Evolutionary conservation across 2,113 vertebrate genomes (phyloP).

Genomic region (Alligator mississippiensis): DNA sequence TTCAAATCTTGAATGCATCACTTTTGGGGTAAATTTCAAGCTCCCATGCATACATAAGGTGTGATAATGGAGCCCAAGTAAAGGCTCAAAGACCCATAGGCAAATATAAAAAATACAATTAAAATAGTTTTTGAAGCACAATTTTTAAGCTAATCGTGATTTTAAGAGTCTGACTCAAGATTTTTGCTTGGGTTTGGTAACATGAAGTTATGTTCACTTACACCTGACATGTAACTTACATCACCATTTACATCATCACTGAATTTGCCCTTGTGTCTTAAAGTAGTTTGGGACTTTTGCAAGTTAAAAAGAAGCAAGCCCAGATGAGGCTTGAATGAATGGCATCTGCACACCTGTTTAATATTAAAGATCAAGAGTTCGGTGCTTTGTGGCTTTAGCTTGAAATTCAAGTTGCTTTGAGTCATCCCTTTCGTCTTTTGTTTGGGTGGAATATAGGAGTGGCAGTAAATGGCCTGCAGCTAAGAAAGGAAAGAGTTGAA

Average conservation of each 20-base stretch:
- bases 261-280: not conserved
- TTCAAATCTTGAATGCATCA: not conserved
- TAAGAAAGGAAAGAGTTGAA: conserved; percentile 54
- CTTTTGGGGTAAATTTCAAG: not conserved
- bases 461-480: conserved; percentile 52
- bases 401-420: conserved; percentile 68
- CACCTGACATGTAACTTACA: not conserved
- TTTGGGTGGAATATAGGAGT: conserved; percentile 64
- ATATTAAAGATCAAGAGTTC: conserved; percentile 71
- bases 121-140: not conserved
- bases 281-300: conserved; percentile 28
- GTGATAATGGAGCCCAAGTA: not conserved
- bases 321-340: conserved; percentile 63
- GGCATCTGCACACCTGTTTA: conserved; percentile 64
- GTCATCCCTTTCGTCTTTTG: conserved; percentile 62
- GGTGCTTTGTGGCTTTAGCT: conserved; percentile 65
- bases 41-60: not conserved
- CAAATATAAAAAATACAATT: not conserved
- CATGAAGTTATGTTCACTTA: not conserved
- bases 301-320: not conserved
- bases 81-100: not conserved
- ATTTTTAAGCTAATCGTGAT: not conserved
- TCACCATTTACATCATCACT: not conserved
- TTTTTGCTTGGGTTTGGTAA: not conserved
- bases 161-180: not conserved